Base-by-base conservation (phyloP, 2,888 invertebrate species). In the Microctonus brassicae region DNA sequence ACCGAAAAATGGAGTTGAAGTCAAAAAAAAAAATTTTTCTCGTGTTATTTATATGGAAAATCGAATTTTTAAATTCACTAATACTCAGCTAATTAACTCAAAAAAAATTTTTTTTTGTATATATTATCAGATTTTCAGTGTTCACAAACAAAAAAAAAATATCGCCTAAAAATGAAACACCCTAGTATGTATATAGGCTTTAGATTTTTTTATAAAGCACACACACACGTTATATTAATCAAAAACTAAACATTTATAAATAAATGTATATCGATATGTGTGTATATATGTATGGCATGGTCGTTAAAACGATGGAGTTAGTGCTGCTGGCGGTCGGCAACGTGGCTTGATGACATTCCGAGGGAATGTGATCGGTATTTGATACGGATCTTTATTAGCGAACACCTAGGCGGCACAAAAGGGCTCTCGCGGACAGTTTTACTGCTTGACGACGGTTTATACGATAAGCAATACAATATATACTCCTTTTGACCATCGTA, bases 361-460 rank as follows among this genome's bases (percentile, higher is more conserved):
- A 70, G 75, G 73, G 72, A 73, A 75, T 75, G 73, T 74, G 74
- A 73, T 72, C 75, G 77, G 77, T 73, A 75, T 77, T 72, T 72
- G 77, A 77, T 77, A 77, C 72, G 61, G 66, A 77, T 77, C 75
- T 77, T 77, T 75, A 77, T 77, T 77, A 75, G 74, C 70, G 69
- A 73, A 67, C 72, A 75, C 75, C 75, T 73, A 69, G 72, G 67
- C 58, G 70, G 55, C 71, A 73, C 29, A 73, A 61, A 61, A 29
- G 69, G 55, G 29, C 29, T n/a, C 55, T 63, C 26, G 10, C 42
- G 24, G 58, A 47, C 26, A 33, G 47, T 67, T 69, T 63, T 55
- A 69, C 61, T 52, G 36, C 26, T 63, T 36, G 53, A 55, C 55
- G n/a, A 39, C 24, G 55, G 57, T 42, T 55, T 10, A 22, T 24